phyloP scores from a whole-genome alignment of 2,888 invertebrate genomes.

The Andrena flavipes region DNA sequence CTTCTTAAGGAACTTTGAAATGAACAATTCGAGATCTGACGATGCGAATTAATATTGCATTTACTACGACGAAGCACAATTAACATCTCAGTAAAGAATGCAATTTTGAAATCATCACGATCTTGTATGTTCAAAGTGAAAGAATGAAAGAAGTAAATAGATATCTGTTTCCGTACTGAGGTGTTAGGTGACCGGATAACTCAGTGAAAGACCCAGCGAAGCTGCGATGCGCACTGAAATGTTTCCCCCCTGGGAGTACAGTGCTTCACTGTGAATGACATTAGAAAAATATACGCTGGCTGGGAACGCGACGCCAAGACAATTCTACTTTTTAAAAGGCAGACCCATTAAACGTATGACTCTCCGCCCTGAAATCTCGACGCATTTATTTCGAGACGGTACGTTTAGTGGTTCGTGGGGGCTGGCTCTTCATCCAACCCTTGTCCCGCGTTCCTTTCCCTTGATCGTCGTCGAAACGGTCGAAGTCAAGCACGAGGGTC shows the following conservation, averaged over 20 bases:
- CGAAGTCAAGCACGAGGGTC: slow-evolving; percentile 18
- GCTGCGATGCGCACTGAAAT: slow-evolving; percentile 11
- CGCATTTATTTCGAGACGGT: slow-evolving; percentile 50
- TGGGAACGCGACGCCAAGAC: slow-evolving; percentile 21
- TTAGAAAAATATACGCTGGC: slow-evolving; percentile 14
- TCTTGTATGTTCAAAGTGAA: too few relatives aligned
- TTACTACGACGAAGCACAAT: too few relatives aligned
- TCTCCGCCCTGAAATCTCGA: slow-evolving; percentile 52
- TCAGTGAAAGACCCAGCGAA: too few relatives aligned
- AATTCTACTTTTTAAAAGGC: slow-evolving; percentile 14
- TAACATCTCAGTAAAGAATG: too few relatives aligned
- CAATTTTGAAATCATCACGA: too few relatives aligned
- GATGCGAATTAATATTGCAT: too few relatives aligned
- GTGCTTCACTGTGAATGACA: neutral
- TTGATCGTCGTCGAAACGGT: neutral
- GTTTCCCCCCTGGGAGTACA: neutral
- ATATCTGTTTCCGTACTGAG: too few relatives aligned
- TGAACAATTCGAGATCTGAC: too few relatives aligned
- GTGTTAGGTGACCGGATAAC: too few relatives aligned
- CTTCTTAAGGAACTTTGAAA: too few relatives aligned
- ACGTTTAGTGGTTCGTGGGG: slow-evolving; percentile 21
- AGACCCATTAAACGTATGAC: slow-evolving; percentile 39
- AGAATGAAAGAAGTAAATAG: too few relatives aligned
- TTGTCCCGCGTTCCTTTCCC: neutral
- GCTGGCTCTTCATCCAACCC: slow-evolving; percentile 4